These are phyloP conservation scores for Chaetops frenatus DNA, from an alignment of 2,113 vertebrate genomes.

Conservation along the genomic window DNA sequence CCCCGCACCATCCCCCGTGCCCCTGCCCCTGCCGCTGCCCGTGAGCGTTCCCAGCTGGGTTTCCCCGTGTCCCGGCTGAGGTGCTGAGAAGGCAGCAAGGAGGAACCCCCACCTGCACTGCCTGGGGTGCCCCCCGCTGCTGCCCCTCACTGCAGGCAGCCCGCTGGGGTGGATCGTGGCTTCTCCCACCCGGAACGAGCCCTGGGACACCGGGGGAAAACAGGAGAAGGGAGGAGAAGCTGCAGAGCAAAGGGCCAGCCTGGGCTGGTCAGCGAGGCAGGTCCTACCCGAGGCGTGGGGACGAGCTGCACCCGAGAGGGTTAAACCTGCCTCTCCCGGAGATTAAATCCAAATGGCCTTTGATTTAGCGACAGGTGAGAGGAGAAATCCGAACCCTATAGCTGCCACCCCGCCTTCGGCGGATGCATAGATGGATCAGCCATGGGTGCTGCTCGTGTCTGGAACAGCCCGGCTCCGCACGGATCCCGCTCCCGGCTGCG, in stretches of 20 bases:
- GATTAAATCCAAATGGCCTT: constrained; percentile 20
- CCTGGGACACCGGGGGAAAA: background rate
- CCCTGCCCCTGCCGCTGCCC: background rate
- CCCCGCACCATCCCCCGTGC: fast-evolving
- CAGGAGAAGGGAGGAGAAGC: background rate
- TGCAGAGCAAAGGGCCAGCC: background rate
- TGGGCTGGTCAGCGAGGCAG: background rate
- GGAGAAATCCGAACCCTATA: background rate
- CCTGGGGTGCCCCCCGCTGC: background rate
- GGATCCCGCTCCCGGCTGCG: background rate
- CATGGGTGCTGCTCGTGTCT: background rate
- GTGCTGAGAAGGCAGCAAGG: background rate
- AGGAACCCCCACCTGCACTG: fast-evolving
- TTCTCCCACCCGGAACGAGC: background rate
- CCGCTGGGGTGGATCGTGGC: fast-evolving
- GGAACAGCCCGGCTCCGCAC: background rate
- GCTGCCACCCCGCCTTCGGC: background rate
- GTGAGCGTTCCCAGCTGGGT: background rate
- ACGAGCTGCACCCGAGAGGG: background rate
- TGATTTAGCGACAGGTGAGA: constrained; percentile 42
- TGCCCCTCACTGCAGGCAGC: background rate
- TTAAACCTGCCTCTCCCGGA: constrained; percentile 2
- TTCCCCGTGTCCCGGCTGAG: background rate
- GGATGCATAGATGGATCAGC: constrained; percentile 15
- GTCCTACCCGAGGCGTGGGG: fast-evolving